Evolutionary conservation across 1,140 invertebrate genomes (phyloP), one percentile per base, ranked within the genome.

Genomic region (Drosophila ohnishii): DNA sequence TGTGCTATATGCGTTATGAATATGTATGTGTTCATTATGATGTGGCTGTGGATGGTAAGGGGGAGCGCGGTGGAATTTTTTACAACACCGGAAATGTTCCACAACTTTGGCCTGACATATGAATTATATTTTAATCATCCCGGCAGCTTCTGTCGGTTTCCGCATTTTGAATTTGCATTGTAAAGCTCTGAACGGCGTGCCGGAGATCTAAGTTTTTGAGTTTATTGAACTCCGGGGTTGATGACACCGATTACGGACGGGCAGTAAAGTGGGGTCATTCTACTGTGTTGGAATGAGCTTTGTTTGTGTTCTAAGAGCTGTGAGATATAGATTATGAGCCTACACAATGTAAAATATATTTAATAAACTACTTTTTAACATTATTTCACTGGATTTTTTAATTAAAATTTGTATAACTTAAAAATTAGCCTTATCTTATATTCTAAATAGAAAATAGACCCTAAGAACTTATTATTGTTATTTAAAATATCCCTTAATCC

Each of bases 1-100:
- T 48, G 61, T 78, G 75, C 57, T 19, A 34, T 35, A 35, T 53
- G 64, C 77, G 66, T 74, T 88, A 88, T 87, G 84, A 88, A 87
- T 87, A 87, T 87, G 83, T 82, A 83, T 87, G 83, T 62, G 83
- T 87, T 88, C 76, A 87, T 87, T 83, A 87, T 59, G 67, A 30
- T 35, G 30, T 13, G 47, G 28, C 5, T 50, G 47, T 28, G 11
- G 25, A 11, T 64, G 65, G 71, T 3, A 61, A 14, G 2, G 61
- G 47, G 32, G 22, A n/a, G 55, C 13, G n/a, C 62, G 28, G 2
- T 5, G 50, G 39, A 39, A 77, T 83, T 84, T 88, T 86, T 84
- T 84, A 80, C 78, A 69, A 71, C 72, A 69, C 53, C 83, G 83
- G 83, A 88, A 87, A 84, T 77, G 73, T 82, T 74, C 75, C 76